Conservation (phyloP, 2,888 invertebrate species). For the Nomada hirtipes region DNA sequence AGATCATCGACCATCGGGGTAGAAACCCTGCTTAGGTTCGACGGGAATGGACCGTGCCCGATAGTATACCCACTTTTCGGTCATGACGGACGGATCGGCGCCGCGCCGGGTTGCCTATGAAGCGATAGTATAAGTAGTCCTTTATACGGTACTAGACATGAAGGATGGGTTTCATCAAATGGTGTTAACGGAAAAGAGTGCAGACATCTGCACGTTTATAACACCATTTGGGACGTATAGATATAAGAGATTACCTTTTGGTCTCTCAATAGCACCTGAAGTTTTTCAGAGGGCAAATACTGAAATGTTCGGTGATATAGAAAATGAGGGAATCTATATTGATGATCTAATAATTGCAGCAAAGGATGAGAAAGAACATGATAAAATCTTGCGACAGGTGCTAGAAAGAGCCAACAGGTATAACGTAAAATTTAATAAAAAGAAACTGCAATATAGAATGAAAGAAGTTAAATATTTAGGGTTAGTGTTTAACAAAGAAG, state of each 20-base stretch:
- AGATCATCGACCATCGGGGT: too few species aligned
- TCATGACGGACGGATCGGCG: too few species aligned
- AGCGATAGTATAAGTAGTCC: too few species aligned
- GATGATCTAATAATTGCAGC: constrained; percentile 77
- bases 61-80: too few species aligned
- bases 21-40: too few species aligned
- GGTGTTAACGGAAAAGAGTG: constrained; percentile 41
- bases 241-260: constrained; percentile 77
- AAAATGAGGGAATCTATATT: constrained; percentile 76
- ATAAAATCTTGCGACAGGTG: constrained; percentile 23
- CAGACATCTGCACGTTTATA: constrained; percentile 52
- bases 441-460: constrained; percentile 44
- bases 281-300: constrained; percentile 72
- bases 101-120: too few species aligned
- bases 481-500: constrained; percentile 22
- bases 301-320: constrained; percentile 76
- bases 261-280: constrained; percentile 75
- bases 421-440: constrained; percentile 44
- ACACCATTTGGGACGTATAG: constrained; percentile 67
- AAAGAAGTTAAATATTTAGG: constrained; percentile 50
- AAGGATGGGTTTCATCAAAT: constrained; percentile 63
- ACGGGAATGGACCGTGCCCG: too few species aligned
- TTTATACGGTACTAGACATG: constrained; percentile 50
- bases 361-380: constrained; percentile 56
- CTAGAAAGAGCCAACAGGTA: constrained; percentile 10